Evolutionary conservation across 2,888 invertebrate genomes (phyloP).

Genomic region (Leistus spinibarbis): DNA sequence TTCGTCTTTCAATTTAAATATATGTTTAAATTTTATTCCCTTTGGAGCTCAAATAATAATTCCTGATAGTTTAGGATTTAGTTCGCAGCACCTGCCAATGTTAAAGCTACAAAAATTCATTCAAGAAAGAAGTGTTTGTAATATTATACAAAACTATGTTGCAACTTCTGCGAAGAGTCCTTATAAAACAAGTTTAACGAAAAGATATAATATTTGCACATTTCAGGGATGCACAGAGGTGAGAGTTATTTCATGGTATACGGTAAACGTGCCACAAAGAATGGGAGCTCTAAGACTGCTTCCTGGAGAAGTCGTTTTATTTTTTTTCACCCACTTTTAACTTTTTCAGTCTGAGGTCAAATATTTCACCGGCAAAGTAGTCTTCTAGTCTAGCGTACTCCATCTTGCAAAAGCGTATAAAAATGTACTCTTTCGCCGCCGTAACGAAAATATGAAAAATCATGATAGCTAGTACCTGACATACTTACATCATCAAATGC

Average conservation of each 20-base stretch:
- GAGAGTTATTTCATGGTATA: not conserved
- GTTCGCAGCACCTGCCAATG: no score
- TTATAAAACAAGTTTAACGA: no score
- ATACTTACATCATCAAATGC: slow-evolving; percentile 21
- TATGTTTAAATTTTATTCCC: no score
- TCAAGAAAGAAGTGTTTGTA: no score
- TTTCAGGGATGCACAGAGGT: not conserved
- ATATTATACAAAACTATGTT: no score
- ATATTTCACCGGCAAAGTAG: slow-evolving; percentile 31
- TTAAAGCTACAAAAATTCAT: no score
- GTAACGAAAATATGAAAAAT: slow-evolving; percentile 30
- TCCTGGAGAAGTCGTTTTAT: slow-evolving; percentile 24
- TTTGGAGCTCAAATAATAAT: no score
- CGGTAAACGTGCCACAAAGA: not conserved
- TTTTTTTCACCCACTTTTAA: slow-evolving; percentile 3
- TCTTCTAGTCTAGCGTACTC: slow-evolving; percentile 21
- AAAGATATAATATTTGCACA: not conserved
- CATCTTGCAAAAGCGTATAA: slow-evolving; percentile 5
- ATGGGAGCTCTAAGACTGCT: not conserved
- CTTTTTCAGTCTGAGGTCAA: slow-evolving; percentile 19
- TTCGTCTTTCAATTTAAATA: no score
- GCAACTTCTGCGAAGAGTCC: no score
- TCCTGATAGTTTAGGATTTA: no score
- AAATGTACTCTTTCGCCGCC: not conserved
- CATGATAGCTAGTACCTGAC: slow-evolving; percentile 24